Evolutionary conservation across 2,888 invertebrate species (phyloP).

Genomic region (Eupeodes latifasciatus): DNA sequence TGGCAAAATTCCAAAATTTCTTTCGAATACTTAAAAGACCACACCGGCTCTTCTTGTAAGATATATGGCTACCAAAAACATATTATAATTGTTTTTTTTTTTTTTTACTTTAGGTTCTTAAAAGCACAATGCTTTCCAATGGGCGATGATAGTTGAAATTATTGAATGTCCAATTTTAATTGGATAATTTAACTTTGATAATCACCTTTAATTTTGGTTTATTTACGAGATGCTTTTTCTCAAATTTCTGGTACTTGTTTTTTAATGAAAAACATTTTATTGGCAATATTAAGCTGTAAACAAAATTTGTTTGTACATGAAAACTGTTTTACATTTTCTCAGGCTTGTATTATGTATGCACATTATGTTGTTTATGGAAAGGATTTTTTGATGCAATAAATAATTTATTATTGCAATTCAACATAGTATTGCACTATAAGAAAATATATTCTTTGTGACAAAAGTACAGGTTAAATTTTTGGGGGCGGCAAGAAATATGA

Average conservation of each 20-base stretch:
- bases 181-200: constrained; percentile 51
- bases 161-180: constrained; percentile 50
- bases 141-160: constrained; percentile 31
- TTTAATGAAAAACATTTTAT: background rate
- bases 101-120: constrained; percentile 31
- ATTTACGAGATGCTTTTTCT: constrained; percentile 1
- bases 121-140: constrained; percentile 5
- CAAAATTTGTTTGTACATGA: background rate
- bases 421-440: too few species aligned
- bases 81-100: constrained; percentile 35
- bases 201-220: constrained; percentile 36
- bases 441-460: too few species aligned
- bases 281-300: constrained; percentile 14
- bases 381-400: background rate
- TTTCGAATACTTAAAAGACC: constrained; percentile 54
- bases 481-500: too few species aligned
- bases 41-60: constrained; percentile 24
- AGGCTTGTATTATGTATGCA: background rate
- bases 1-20: constrained; percentile 58
- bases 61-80: background rate
- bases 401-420: too few species aligned
- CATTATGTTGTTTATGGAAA: too few species aligned
- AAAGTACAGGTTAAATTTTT: too few species aligned
- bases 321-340: background rate
- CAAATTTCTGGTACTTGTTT: background rate